A percentile compares a stretch with the other conserved stretches of the same genome.
These are phyloP conservation scores for Drosophila incognita DNA, from an alignment of 2,888 invertebrate genomes.

Conservation along the genomic window DNA sequence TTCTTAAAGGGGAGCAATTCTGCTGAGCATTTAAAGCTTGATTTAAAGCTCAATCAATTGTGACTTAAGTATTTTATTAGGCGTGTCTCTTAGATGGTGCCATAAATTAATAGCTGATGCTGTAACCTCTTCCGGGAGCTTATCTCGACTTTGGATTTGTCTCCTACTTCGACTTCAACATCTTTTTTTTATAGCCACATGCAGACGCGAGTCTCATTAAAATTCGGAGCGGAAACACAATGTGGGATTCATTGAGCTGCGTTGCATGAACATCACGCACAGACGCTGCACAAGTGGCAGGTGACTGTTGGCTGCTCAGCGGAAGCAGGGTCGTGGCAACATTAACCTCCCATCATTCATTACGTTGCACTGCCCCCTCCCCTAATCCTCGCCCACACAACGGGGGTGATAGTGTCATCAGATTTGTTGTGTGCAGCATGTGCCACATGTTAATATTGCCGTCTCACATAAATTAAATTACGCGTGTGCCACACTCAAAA, in stretches of 20 bases:
- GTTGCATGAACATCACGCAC: constrained; percentile 30
- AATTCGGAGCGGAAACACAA: constrained; percentile 49
- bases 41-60: background rate
- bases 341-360: constrained; percentile 26
- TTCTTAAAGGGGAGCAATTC: background rate
- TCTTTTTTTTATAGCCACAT: background rate
- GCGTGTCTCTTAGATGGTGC: background rate
- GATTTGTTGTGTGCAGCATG: constrained; percentile 37
- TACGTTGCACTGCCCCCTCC: background rate
- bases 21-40: background rate
- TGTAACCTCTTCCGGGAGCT: background rate
- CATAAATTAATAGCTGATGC: background rate
- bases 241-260: constrained; percentile 19
- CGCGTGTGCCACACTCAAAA: constrained; percentile 6
- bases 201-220: constrained; percentile 48
- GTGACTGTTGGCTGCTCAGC: constrained; percentile 1
- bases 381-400: background rate
- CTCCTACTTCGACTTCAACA: background rate
- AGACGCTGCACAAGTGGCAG: constrained; percentile 13
- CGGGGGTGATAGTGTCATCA: constrained; percentile 2
- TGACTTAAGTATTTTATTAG: background rate
- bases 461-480: constrained; percentile 48
- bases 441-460: constrained; percentile 33
- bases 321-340: constrained; percentile 7
- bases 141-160: background rate